Evolutionary conservation across 2,888 invertebrate genomes (phyloP).

Genomic region (Ferrisia virgata): DNA sequence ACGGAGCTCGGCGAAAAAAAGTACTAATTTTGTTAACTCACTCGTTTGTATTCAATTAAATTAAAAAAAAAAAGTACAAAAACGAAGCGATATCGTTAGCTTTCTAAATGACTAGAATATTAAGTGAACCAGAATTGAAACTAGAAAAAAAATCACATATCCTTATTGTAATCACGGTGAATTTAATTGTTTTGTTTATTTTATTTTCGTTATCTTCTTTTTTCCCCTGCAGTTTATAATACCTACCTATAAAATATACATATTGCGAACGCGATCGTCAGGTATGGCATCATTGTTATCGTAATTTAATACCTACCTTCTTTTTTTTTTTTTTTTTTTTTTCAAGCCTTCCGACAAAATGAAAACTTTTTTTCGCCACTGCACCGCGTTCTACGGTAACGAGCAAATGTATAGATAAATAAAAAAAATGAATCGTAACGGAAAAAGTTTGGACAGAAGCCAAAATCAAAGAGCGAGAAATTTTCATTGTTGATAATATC

Average conservation of each 20-base stretch:
- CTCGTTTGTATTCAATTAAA: background rate
- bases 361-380: background rate
- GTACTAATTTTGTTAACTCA: background rate
- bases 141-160: background rate
- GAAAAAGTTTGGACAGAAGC: conserved; percentile 12
- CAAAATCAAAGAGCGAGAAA: conserved; percentile 22
- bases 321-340: background rate
- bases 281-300: conserved; percentile 12
- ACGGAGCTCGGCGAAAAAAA: background rate
- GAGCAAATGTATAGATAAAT: conserved; percentile 25
- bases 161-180: background rate
- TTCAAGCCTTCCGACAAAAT: background rate
- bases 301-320: background rate
- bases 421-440: conserved; percentile 28
- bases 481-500: conserved; percentile 12
- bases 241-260: background rate
- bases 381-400: too few species aligned
- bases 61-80: background rate
- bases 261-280: background rate
- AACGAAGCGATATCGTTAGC: background rate
- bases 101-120: background rate
- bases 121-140: background rate
- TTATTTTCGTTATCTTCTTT: background rate
- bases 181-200: conserved; percentile 12
- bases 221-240: background rate